Conservation (phyloP, 23 tunicate genomes). For the Ciona savignyi region DNA sequence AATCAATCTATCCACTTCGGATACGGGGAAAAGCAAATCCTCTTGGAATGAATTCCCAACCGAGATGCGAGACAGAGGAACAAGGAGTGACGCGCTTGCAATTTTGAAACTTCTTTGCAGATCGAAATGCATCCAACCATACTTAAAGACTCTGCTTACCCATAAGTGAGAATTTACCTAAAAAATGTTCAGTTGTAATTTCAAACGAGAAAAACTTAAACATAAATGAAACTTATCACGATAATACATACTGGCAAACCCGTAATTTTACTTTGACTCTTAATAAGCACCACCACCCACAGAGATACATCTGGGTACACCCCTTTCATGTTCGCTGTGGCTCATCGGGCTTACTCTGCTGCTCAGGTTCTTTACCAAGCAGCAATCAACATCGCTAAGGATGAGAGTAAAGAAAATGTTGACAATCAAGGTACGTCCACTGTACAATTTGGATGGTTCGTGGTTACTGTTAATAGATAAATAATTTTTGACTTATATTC, state of each 20-base stretch:
- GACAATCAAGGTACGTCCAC: background rate
- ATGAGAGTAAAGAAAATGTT: background rate
- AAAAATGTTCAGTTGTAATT: background rate
- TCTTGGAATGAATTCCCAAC: constrained; percentile 8
- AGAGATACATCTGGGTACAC: constrained; percentile 94
- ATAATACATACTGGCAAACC: too few species aligned
- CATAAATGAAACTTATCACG: too few species aligned
- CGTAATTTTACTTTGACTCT: too few species aligned
- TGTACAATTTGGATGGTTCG: too few species aligned
- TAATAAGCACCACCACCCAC: too few species aligned
- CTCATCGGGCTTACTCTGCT: constrained; percentile 84
- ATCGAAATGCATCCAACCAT: constrained; percentile 26
- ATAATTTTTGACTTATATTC: too few species aligned
- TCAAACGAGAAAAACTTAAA: too few species aligned
- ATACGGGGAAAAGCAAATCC: constrained; percentile 9
- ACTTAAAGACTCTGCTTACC: constrained; percentile 40
- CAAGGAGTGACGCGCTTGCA: constrained; percentile 49
- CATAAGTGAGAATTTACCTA: constrained; percentile 33
- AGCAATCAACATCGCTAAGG: constrained; percentile 21
- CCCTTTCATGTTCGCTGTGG: constrained; percentile 92
- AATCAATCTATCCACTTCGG: constrained; percentile 36
- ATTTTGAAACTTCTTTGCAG: constrained; percentile 51
- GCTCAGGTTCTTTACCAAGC: constrained; percentile 63
- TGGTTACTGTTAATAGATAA: too few species aligned
- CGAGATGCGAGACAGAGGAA: constrained; percentile 36